phyloP scores from a whole-genome alignment of 2,888 invertebrate genomes.

The Drosophila meridiana region DNA sequence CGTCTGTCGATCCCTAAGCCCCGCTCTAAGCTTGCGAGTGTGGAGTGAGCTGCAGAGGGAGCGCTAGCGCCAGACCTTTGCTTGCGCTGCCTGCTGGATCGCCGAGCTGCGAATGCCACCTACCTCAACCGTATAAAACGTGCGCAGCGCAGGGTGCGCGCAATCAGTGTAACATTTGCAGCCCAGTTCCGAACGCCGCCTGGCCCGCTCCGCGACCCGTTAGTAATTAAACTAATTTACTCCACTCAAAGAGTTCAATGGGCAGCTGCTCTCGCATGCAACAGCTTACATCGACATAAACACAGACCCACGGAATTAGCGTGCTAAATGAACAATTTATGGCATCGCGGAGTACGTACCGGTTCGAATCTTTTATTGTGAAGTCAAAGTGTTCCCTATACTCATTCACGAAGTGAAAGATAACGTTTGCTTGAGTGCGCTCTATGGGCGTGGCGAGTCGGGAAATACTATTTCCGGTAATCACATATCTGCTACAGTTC shows the following conservation, averaged over 20 bases:
- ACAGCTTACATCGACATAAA: constrained; percentile 4
- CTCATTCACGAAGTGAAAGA: neutral
- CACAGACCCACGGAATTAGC: neutral
- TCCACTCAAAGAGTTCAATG: constrained; percentile 23
- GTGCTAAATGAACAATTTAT: neutral
- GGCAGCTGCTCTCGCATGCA: constrained; percentile 1
- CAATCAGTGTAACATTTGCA: constrained; percentile 50
- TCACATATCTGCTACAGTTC: too few relatives aligned
- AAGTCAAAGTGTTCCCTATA: constrained; percentile 5
- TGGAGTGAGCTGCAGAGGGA: neutral
- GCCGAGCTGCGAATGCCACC: constrained; percentile 32
- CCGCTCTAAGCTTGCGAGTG: neutral
- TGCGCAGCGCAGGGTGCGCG: constrained; percentile 45
- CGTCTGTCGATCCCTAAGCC: neutral
- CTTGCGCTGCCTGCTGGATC: constrained; percentile 9
- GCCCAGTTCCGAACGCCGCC: constrained; percentile 24
- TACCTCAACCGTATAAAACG: constrained; percentile 70
- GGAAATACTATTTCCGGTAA: too few relatives aligned
- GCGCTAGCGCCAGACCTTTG: neutral
- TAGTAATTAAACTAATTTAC: constrained; percentile 58
- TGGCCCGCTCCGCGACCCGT: constrained; percentile 19
- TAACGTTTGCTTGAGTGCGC: too few relatives aligned
- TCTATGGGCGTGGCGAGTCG: too few relatives aligned
- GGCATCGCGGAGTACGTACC: neutral
- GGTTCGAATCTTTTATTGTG: neutral